Evolutionary conservation across 2,888 invertebrate species (phyloP).

Genomic region (Drosophila borealis): DNA sequence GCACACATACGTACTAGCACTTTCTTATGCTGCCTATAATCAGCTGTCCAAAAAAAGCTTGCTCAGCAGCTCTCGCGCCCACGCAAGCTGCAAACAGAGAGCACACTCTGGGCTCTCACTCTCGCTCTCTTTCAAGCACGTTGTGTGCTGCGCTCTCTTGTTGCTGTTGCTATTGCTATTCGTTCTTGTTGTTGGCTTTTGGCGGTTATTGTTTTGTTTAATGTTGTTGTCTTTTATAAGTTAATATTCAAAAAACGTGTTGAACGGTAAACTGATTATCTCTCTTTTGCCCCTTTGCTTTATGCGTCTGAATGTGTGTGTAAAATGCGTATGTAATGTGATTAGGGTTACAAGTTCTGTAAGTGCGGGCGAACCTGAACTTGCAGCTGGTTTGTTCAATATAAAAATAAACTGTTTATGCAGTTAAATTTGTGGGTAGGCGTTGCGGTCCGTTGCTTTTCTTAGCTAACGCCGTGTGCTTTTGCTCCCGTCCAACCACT

Average conservation of each 20-base stretch:
- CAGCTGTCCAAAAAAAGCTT: slow-evolving; percentile 55
- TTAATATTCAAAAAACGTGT: slow-evolving; percentile 64
- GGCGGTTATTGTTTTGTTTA: slow-evolving; percentile 44
- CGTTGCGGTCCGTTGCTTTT: slow-evolving; percentile 26
- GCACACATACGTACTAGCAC: neutral
- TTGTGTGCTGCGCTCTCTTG: slow-evolving; percentile 34
- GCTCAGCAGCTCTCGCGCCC: slow-evolving; percentile 15
- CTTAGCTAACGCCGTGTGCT: slow-evolving; percentile 35
- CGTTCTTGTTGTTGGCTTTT: slow-evolving; percentile 37
- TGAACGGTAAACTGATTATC: slow-evolving; percentile 55
- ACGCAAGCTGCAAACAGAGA: slow-evolving; percentile 16
- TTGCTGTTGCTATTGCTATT: slow-evolving; percentile 21
- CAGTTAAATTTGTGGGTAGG: slow-evolving; percentile 51
- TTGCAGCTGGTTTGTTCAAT: slow-evolving; percentile 60
- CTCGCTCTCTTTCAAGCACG: slow-evolving; percentile 32
- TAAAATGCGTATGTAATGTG: slow-evolving; percentile 47
- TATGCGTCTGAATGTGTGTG: slow-evolving; percentile 19
- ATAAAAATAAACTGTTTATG: slow-evolving; percentile 77
- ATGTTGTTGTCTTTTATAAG: slow-evolving; percentile 36
- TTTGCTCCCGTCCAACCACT: slow-evolving; percentile 8
- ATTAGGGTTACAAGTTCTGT: slow-evolving; percentile 59
- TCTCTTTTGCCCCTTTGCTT: slow-evolving; percentile 36
- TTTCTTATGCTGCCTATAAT: slow-evolving; percentile 15
- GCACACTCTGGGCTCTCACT: neutral
- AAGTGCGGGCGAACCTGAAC: slow-evolving; percentile 42